phyloP scores from a whole-genome alignment of 1,140 invertebrate species.

The Armadillidium nasatum region DNA sequence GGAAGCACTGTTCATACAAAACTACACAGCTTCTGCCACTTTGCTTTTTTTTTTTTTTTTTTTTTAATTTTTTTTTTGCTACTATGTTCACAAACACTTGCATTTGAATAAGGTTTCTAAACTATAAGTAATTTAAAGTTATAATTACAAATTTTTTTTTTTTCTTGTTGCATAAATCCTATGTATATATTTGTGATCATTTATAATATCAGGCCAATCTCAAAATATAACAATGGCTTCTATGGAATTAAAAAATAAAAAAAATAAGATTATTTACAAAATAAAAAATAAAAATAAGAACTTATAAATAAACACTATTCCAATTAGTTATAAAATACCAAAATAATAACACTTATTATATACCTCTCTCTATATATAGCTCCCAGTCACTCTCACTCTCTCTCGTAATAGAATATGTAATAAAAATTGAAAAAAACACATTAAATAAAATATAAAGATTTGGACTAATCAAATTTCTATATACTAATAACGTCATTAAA shows the following conservation, averaged over 20 bases:
- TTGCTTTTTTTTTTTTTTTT: no score
- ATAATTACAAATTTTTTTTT: background rate
- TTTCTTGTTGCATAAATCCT: background rate
- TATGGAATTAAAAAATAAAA: background rate
- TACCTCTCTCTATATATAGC: no score
- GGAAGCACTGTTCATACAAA: slow-evolving; percentile 12
- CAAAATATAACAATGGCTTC: slow-evolving; percentile 8
- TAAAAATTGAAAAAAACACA: no score
- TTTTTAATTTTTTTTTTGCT: no score
- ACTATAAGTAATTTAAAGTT: background rate
- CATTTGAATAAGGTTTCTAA: background rate
- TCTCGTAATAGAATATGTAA: no score
- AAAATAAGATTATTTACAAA: slow-evolving; percentile 1
- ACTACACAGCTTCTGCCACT: slow-evolving; percentile 11
- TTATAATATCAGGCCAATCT: slow-evolving; percentile 4
- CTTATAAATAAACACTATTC: background rate
- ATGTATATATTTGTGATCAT: no score
- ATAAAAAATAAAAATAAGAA: background rate
- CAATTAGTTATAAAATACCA: no score
- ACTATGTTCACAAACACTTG: slow-evolving; percentile 12
- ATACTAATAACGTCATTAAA: no score
- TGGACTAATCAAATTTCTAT: no score
- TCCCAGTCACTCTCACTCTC: no score
- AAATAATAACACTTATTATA: no score
- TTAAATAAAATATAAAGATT: no score